Percentiles rank a stretch among this genome's conserved stretches.
These are phyloP conservation scores for Natator depressus DNA, from an alignment of 2,113 vertebrate genomes.

Conservation along the genomic window DNA sequence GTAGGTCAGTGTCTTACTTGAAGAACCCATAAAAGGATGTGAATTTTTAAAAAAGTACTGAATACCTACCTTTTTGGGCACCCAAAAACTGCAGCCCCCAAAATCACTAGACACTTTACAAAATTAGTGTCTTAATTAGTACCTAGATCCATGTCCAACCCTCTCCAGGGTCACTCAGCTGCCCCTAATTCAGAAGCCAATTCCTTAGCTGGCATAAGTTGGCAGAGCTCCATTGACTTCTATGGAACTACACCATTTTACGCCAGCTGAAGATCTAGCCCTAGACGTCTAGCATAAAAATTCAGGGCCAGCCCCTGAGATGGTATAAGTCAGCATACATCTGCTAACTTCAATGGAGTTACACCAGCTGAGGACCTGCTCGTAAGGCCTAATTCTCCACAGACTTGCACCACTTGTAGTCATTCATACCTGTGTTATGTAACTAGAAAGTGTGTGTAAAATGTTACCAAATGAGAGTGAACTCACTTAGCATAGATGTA, in stretches of 20 bases:
- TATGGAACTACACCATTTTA: not conserved
- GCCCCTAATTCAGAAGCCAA: not conserved
- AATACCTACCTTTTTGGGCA: not conserved
- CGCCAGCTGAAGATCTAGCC: not conserved
- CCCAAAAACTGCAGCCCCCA: not conserved
- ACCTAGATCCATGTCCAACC: not conserved
- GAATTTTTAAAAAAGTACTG: not conserved
- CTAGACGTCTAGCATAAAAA: not conserved
- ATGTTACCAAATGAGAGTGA: not conserved
- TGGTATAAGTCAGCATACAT: not conserved
- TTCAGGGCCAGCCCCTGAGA: not conserved
- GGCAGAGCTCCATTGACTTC: not conserved
- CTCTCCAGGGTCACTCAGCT: not conserved
- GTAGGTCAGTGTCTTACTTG: not conserved
- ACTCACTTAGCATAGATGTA: not conserved
- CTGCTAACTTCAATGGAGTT: not conserved
- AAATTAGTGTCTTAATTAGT: rapidly evolving
- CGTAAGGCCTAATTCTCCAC: not conserved
- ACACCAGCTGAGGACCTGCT: not conserved
- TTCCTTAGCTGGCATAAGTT: not conserved
- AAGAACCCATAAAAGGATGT: not conserved
- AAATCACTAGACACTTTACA: not conserved
- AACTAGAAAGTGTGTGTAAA: not conserved
- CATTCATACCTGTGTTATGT: not conserved
- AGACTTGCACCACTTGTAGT: not conserved